These are phyloP conservation scores for Chelonus formosanus DNA, from an alignment of 2,888 invertebrate species.

Conservation along the genomic window DNA sequence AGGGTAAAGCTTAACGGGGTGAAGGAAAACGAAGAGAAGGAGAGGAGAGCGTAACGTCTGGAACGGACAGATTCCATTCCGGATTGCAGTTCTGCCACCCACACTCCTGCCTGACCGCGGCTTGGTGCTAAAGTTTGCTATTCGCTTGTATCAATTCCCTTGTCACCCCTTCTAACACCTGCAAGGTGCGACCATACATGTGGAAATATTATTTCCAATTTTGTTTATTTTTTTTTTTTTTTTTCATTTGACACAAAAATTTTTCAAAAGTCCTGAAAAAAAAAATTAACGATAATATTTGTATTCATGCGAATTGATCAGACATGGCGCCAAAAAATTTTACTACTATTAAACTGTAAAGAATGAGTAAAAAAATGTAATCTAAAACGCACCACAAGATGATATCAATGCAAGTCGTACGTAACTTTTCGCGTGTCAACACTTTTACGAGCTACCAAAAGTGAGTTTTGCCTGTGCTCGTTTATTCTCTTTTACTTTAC, in stretches of 20 bases:
- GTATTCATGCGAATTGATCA: too few species aligned
- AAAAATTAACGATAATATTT: too few species aligned
- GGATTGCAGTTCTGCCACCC: slow-evolving; percentile 62
- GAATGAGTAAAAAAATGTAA: not conserved
- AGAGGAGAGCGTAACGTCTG: slow-evolving; percentile 56
- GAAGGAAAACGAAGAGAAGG: slow-evolving; percentile 28
- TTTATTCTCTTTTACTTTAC: slow-evolving; percentile 9
- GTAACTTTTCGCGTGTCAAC: slow-evolving; percentile 18
- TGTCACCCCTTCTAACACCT: slow-evolving; percentile 19
- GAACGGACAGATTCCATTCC: slow-evolving; percentile 65
- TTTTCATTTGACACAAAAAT: too few species aligned
- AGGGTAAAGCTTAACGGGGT: slow-evolving; percentile 43
- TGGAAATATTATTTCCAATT: slow-evolving; percentile 7
- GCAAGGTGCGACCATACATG: slow-evolving; percentile 13
- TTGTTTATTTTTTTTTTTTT: not conserved
- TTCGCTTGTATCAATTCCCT: slow-evolving; percentile 32
- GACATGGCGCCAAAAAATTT: not conserved
- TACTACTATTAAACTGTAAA: not conserved
- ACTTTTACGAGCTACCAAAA: slow-evolving; percentile 20
- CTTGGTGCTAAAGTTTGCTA: slow-evolving; percentile 40
- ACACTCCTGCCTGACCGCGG: slow-evolving; percentile 56
- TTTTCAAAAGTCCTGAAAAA: too few species aligned
- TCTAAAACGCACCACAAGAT: not conserved
- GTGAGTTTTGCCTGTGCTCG: slow-evolving; percentile 14
- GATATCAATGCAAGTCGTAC: not conserved